phyloP scores from a whole-genome alignment of 2,113 vertebrate genomes.

The Ctenodactylus gundi region DNA sequence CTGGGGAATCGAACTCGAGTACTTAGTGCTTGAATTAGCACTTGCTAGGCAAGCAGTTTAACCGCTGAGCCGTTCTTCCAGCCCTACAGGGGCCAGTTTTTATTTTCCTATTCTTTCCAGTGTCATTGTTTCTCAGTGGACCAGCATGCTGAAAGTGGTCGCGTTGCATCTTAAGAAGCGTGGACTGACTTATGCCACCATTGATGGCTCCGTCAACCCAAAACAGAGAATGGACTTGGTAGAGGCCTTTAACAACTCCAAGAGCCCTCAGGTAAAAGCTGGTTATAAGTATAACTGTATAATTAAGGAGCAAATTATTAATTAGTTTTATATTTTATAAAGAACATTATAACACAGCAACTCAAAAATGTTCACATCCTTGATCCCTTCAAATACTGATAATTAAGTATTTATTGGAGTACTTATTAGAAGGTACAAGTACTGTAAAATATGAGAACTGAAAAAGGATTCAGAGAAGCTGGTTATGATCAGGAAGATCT shows the following conservation, averaged over 20 bases:
- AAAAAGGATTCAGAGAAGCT: not conserved
- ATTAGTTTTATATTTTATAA: not conserved
- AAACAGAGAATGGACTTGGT: slow-evolving; percentile 95
- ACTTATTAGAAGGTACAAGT: not conserved
- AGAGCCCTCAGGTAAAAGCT: slow-evolving; percentile 88
- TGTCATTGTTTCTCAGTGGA: slow-evolving; percentile 98
- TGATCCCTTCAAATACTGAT: not conserved
- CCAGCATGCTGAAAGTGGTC: slow-evolving; percentile 93
- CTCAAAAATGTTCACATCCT: not conserved
- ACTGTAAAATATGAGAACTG: not conserved
- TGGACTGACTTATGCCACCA: slow-evolving; percentile 84
- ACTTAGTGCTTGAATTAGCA: too few species aligned
- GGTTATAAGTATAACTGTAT: not conserved
- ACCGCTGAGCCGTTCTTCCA: too few species aligned
- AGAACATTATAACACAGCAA: not conserved
- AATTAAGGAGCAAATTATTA: not conserved
- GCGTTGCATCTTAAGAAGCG: slow-evolving; percentile 87
- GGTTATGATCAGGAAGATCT: not conserved
- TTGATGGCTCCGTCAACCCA: slow-evolving; percentile 93
- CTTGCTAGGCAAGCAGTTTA: too few species aligned
- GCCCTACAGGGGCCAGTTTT: not conserved
- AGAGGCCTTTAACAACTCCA: slow-evolving; percentile 93
- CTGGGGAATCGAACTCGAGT: too few species aligned
- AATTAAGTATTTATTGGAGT: not conserved
- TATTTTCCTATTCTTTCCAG: slow-evolving; percentile 78